Evolutionary conservation across 1,140 invertebrate genomes (phyloP).

Genomic region (Drosophila sp.): DNA sequence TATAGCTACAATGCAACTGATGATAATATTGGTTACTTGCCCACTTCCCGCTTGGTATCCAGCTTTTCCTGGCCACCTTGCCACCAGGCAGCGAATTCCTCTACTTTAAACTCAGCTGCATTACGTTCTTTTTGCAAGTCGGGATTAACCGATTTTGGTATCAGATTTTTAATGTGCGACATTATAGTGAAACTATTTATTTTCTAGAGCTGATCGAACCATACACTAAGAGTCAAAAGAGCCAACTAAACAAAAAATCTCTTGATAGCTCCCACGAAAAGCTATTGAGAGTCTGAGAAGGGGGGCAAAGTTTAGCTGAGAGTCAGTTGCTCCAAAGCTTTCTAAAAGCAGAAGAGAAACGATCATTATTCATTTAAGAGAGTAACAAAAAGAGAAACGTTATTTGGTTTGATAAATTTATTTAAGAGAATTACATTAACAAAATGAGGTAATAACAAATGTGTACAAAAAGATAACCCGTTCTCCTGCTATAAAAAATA

Average conservation of each 20-base stretch:
- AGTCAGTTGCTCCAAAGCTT: constrained; percentile 6
- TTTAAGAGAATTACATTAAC: constrained; percentile 1
- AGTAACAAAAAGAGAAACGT: constrained; percentile 8
- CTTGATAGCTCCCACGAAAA: neutral
- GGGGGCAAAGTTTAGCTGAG: constrained; percentile 56
- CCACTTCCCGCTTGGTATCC: constrained; percentile 83
- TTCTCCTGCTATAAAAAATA: neutral
- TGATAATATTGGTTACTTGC: constrained; percentile 32
- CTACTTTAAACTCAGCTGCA: constrained; percentile 89
- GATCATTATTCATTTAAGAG: constrained; percentile 3
- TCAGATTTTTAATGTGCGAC: constrained; percentile 64
- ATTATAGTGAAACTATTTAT: constrained; percentile 32
- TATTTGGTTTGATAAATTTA: neutral
- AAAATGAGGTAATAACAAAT: neutral
- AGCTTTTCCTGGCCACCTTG: constrained; percentile 91
- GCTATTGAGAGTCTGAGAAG: constrained; percentile 16
- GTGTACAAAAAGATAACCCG: neutral
- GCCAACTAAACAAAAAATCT: constrained; percentile 35
- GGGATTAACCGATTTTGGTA: constrained; percentile 69
- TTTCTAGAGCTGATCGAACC: constrained; percentile 27
- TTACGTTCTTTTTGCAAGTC: constrained; percentile 90
- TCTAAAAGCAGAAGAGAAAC: constrained; percentile 11
- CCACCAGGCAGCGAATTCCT: constrained; percentile 90
- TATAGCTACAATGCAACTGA: neutral
- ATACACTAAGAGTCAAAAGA: constrained; percentile 33